phyloP scores from a whole-genome alignment of 1,140 invertebrate species.

The Globodera rostochiensis region DNA sequence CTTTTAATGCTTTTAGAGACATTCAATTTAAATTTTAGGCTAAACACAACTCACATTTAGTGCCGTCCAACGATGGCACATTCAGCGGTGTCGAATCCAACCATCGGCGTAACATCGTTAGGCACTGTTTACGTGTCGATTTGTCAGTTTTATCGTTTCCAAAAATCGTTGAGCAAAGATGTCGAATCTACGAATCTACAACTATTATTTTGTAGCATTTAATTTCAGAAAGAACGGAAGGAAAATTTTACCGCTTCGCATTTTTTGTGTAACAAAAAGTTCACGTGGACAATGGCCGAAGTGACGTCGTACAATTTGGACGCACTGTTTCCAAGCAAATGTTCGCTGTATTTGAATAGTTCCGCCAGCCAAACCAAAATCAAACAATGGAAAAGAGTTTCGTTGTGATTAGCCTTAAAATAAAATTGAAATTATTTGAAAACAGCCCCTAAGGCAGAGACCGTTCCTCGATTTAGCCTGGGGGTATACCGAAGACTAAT shows the following conservation, averaged over 20 bases:
- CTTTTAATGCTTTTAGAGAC: not conserved
- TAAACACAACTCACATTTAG: not conserved
- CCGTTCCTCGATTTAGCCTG: too few species aligned
- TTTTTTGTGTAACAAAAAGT: slow-evolving; percentile 29
- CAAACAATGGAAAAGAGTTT: slow-evolving; percentile 24
- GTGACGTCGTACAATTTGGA: slow-evolving; percentile 8
- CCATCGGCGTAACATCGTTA: slow-evolving; percentile 31
- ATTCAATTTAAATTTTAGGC: too few species aligned
- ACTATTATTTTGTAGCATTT: too few species aligned
- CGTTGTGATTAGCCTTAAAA: slow-evolving; percentile 34
- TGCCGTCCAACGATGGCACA: not conserved
- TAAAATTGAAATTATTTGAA: not conserved
- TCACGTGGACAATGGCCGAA: slow-evolving; percentile 18
- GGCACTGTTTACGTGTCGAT: not conserved
- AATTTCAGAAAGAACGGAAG: slow-evolving; percentile 4
- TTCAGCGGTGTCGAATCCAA: slow-evolving; percentile 21
- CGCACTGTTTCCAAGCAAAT: slow-evolving; percentile 19
- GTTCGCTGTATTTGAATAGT: slow-evolving; percentile 25
- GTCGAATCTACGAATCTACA: not conserved
- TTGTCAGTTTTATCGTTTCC: not conserved
- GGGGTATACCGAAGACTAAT: not conserved
- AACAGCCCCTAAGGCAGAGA: too few species aligned
- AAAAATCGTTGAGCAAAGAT: not conserved
- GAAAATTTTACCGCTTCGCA: slow-evolving; percentile 33
- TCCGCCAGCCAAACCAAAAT: slow-evolving; percentile 38